Conservation (phyloP, 2,797 vertebrate genomes). For the Macropodus opercularis region DNA sequence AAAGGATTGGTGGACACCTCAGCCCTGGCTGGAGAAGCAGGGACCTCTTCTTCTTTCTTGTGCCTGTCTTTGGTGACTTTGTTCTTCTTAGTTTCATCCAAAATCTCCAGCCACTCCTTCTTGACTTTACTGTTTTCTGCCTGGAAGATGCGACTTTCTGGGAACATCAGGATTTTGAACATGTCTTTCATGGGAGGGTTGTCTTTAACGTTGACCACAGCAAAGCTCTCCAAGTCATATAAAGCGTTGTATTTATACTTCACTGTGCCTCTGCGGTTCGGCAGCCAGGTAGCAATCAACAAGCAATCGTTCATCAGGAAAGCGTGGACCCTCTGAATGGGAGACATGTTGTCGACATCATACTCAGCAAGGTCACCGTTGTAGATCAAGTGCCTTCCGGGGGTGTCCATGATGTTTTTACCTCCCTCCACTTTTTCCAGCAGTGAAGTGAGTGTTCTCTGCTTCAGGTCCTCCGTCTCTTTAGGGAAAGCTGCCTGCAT, state of each 20-base stretch:
- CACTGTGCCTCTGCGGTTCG: conserved; percentile 88
- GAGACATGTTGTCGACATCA: conserved; percentile 94
- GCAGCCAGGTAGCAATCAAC: conserved; percentile 92
- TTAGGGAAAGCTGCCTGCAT: conserved; percentile 90
- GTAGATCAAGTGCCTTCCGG: conserved; percentile 94
- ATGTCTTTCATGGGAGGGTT: conserved; percentile 99
- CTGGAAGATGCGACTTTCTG: conserved; percentile 96
- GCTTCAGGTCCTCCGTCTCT: conserved; percentile 92
- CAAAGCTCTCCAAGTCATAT: conserved; percentile 94
- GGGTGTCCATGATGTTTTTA: conserved; percentile 93
- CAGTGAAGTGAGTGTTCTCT: conserved; percentile 93
- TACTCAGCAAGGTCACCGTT: conserved; percentile 96
- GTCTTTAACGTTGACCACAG: conserved; percentile 97
- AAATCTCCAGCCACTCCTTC: conserved; percentile 97
- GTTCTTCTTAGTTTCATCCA: conserved; percentile 95
- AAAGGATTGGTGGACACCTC: conserved; percentile 90
- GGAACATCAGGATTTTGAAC: conserved; percentile 99
- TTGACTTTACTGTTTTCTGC: conserved; percentile 98
- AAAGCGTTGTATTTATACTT: conserved; percentile 93
- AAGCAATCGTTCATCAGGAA: conserved; percentile 99
- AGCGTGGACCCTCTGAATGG: conserved; percentile 93
- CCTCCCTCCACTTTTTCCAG: conserved; percentile 97
- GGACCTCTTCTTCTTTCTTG: conserved; percentile 88
- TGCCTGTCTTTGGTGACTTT: conserved; percentile 88
- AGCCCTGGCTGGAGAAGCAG: conserved; percentile 66